Conservation (phyloP, 92 coral and sea anemone species). For the Phenganax marumi region DNA sequence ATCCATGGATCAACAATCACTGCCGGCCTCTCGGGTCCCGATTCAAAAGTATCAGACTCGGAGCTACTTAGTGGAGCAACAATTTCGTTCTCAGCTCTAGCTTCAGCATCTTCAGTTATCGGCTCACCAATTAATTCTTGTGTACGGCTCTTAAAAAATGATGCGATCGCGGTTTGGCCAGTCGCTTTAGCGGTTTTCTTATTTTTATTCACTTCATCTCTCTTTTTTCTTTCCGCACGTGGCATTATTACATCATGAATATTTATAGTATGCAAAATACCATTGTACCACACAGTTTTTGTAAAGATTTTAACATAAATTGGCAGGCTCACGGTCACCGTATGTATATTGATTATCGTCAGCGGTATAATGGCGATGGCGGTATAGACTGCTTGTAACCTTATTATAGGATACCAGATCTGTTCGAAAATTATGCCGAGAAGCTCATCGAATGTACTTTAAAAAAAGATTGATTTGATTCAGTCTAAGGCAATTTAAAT, state of each 20-base stretch:
- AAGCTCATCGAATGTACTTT: no score
- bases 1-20: constrained; percentile 39
- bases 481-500: no score
- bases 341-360: no score
- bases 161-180: constrained; percentile 36
- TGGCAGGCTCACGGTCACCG: no score
- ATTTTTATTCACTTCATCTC: constrained; percentile 27
- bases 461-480: no score
- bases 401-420: no score
- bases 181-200: constrained; percentile 31
- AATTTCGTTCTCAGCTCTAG: constrained; percentile 27
- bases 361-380: no score
- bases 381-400: no score
- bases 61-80: background rate
- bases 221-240: constrained; percentile 30
- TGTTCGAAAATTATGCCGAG: no score
- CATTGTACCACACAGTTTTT: no score
- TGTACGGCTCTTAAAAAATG: constrained; percentile 21
- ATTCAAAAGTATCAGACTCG: constrained; percentile 14
- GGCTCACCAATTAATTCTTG: constrained; percentile 14
- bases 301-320: no score
- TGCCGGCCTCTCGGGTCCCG: constrained; percentile 23
- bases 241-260: constrained; percentile 29
- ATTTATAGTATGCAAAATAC: no score
- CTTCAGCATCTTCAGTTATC: constrained; percentile 18